Evolutionary conservation across 2,113 vertebrate species (phyloP).

Genomic region (Cygnus atratus): DNA sequence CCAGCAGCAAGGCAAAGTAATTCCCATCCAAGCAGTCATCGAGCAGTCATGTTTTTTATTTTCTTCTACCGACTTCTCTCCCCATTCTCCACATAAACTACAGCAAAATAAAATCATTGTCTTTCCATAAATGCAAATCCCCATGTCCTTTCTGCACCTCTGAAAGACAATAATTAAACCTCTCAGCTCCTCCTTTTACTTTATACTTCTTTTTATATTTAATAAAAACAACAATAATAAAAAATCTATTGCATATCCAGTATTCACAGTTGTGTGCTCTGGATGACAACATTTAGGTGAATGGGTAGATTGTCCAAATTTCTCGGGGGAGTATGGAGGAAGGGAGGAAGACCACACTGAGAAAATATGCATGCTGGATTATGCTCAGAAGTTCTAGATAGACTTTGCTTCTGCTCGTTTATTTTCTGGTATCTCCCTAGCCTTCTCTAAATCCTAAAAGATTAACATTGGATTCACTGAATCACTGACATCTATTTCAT

Average conservation of each 20-base stretch:
- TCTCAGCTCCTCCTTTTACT: not conserved
- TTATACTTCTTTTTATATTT: not conserved
- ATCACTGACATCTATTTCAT: not conserved
- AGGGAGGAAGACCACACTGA: not conserved
- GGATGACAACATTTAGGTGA: not conserved
- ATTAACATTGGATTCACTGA: not conserved
- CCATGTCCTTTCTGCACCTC: not conserved
- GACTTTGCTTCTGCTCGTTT: not conserved
- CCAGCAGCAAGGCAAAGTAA: constrained; percentile 23
- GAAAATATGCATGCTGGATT: not conserved
- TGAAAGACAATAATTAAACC: not conserved
- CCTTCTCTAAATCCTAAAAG: not conserved
- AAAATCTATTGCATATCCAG: not conserved
- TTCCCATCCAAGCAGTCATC: constrained; percentile 5
- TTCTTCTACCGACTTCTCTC: not conserved
- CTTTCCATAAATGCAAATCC: not conserved
- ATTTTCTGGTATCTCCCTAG: not conserved
- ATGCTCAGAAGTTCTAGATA: not conserved
- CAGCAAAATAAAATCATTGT: not conserved
- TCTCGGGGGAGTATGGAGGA: not conserved
- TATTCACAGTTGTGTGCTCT: not conserved
- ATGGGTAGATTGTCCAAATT: not conserved
- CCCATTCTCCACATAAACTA: not conserved
- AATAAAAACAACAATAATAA: not conserved
- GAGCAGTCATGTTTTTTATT: not conserved